These are phyloP conservation scores for Liasis olivaceus DNA, from an alignment of 2,797 vertebrate species.

Conservation along the genomic window DNA sequence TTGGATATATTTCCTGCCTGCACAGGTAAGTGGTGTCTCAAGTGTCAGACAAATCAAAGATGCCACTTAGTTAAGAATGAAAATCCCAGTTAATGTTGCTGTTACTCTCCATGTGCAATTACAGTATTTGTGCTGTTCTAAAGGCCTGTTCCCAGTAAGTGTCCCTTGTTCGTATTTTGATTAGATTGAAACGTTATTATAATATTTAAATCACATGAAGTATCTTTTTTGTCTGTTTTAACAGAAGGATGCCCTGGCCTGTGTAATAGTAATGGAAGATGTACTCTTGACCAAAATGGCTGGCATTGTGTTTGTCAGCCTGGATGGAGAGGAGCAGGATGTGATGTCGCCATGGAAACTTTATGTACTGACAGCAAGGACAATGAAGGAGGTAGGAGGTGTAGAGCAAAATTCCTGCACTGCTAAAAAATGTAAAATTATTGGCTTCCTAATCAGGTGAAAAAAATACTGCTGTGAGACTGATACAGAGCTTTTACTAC, in stretches of 20 bases:
- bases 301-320: slow-evolving; percentile 99
- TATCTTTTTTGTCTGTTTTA: slow-evolving; percentile 77
- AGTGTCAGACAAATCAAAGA: slow-evolving; percentile 79
- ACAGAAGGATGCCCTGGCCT: slow-evolving; percentile 97
- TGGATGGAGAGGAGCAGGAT: slow-evolving; percentile 95
- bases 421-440: not conserved
- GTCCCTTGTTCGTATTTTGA: slow-evolving; percentile 81
- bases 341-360: slow-evolving; percentile 97
- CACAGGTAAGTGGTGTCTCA: slow-evolving; percentile 82
- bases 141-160: slow-evolving; percentile 90
- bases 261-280: slow-evolving; percentile 98
- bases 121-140: slow-evolving; percentile 85
- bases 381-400: slow-evolving; percentile 93
- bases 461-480: slow-evolving; percentile 39
- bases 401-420: not conserved
- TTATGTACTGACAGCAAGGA: slow-evolving; percentile 97
- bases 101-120: slow-evolving; percentile 92
- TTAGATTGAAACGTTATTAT: slow-evolving; percentile 6
- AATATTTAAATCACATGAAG: slow-evolving; percentile 62
- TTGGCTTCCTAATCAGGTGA: slow-evolving; percentile 29
- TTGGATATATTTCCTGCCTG: slow-evolving; percentile 74
- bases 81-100: slow-evolving; percentile 71
- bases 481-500: not conserved
- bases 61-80: slow-evolving; percentile 79
- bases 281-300: slow-evolving; percentile 95